Percentiles rank a stretch among this genome's conserved stretches.
Evolutionary conservation across 2,888 invertebrate genomes (phyloP).

Genomic region (Athrips mouffetella): DNA sequence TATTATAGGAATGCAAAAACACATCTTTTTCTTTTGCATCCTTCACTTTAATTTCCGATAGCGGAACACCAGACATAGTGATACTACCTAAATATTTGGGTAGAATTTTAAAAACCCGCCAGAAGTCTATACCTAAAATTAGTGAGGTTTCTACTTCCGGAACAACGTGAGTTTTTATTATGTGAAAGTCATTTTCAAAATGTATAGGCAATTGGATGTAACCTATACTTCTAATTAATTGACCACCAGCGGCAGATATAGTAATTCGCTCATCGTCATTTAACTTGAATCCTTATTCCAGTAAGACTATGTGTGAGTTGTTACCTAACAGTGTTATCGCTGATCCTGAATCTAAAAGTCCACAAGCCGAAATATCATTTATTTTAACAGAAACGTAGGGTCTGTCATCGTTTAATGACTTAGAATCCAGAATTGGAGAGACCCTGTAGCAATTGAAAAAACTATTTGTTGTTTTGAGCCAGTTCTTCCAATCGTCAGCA

Average conservation of each 20-base stretch:
- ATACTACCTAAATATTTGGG: slow-evolving; percentile 14
- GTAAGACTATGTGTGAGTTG: not conserved
- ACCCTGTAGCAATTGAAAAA: not conserved
- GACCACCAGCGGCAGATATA: slow-evolving; percentile 15
- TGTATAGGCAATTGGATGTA: slow-evolving; percentile 14
- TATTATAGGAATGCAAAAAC: not conserved
- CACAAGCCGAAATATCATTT: not conserved
- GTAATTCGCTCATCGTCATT: not conserved
- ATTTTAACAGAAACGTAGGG: slow-evolving; percentile 7
- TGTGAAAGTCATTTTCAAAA: slow-evolving; percentile 11
- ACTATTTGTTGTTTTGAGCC: not conserved
- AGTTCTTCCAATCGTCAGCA: not conserved
- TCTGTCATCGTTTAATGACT: not conserved
- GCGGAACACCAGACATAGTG: not conserved
- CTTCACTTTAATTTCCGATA: not conserved
- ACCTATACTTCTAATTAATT: slow-evolving; percentile 11
- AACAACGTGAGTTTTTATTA: slow-evolving; percentile 18
- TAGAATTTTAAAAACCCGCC: slow-evolving; percentile 19
- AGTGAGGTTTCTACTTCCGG: slow-evolving; percentile 17
- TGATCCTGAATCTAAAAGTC: slow-evolving; percentile 4
- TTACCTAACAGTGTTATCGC: not conserved
- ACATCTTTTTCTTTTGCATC: not conserved
- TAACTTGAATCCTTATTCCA: not conserved
- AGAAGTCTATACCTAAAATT: slow-evolving; percentile 27
- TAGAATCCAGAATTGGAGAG: not conserved